Percentiles rank a stretch among this genome's conserved stretches.
Conservation (phyloP, 2,113 vertebrate genomes). For the Erythrolamprus reginae region DNA sequence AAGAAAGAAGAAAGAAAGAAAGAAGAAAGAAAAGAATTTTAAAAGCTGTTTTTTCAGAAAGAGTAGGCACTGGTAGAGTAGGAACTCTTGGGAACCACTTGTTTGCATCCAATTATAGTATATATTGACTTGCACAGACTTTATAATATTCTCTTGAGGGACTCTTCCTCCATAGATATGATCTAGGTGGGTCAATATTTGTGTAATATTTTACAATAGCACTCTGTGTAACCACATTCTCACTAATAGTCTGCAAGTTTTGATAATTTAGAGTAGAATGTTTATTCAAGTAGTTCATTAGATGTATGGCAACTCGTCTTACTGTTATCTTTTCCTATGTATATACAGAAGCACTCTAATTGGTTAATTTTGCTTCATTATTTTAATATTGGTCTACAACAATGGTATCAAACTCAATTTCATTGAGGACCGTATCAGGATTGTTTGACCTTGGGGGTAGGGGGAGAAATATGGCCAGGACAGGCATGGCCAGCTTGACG, state of each 20-base stretch:
- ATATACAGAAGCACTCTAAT: neutral
- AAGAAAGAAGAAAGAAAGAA: no score
- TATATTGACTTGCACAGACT: neutral
- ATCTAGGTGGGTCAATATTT: neutral
- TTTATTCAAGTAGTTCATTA: neutral
- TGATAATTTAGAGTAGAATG: neutral
- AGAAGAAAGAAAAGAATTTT: no score
- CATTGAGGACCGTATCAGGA: no score
- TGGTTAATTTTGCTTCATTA: neutral
- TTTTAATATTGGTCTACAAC: neutral
- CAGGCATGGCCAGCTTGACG: no score
- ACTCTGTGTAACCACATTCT: neutral
- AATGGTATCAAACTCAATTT: no score
- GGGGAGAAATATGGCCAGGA: no score
- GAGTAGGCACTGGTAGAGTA: neutral
- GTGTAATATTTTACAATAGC: neutral
- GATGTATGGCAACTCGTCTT: neutral
- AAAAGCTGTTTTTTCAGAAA: neutral
- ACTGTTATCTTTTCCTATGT: neutral
- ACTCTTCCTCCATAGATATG: neutral
- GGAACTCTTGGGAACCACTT: neutral
- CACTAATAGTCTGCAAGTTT: neutral
- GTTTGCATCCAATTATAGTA: neutral
- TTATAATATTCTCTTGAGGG: neutral
- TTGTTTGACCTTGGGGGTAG: no score